phyloP scores from a whole-genome alignment of 2,888 invertebrate genomes.

The Cenopis cana region DNA sequence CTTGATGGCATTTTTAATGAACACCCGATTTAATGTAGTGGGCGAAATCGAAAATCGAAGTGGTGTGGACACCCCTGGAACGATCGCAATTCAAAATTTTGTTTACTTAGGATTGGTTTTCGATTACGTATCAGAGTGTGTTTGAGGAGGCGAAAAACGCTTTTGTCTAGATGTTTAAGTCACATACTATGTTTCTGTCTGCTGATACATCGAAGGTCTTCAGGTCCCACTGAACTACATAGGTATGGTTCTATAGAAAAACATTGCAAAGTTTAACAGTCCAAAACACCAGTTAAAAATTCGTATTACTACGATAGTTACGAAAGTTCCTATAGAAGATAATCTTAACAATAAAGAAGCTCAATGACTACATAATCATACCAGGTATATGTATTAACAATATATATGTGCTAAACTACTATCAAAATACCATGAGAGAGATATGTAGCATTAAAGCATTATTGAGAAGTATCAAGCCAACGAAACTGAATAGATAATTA shows the following conservation, averaged over 20 bases:
- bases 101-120: conserved; percentile 80
- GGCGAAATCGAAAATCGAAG: conserved; percentile 81
- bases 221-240: neutral
- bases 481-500: conserved; percentile 36
- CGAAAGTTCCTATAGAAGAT: neutral
- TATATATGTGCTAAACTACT: neutral
- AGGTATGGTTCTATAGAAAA: neutral
- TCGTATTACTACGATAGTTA: neutral
- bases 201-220: neutral
- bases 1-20: conserved; percentile 85
- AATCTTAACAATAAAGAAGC: neutral
- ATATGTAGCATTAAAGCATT: neutral
- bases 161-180: conserved; percentile 39
- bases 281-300: neutral
- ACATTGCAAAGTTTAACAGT: neutral
- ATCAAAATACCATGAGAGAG: neutral
- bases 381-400: too few species aligned
- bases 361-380: too few species aligned
- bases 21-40: conserved; percentile 85
- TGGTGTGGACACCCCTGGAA: conserved; percentile 69
- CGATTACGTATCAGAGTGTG: conserved; percentile 46
- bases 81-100: conserved; percentile 63
- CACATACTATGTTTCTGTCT: neutral
- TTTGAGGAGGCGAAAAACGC: conserved; percentile 37
- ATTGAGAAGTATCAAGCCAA: neutral